A percentile compares a stretch with the other conserved stretches of the same genome.
Evolutionary conservation across 2,888 invertebrate genomes (phyloP).

Genomic region (Ceriagrion tenellum): DNA sequence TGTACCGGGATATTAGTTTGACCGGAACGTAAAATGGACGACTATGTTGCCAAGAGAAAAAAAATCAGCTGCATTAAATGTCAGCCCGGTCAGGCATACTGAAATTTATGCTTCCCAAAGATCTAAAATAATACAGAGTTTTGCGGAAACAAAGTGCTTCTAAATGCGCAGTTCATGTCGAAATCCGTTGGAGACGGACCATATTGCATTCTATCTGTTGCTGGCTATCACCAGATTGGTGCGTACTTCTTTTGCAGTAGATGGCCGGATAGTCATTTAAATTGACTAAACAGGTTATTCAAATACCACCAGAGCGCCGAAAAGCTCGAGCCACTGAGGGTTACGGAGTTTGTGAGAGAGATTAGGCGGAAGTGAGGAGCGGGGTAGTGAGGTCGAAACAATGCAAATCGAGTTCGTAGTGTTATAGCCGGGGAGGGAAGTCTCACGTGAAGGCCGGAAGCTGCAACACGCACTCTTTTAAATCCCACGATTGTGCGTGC

Average conservation of each 20-base stretch:
- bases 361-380: constrained; percentile 34
- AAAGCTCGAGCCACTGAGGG: neutral
- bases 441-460: constrained; percentile 39
- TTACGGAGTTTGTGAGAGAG: neutral
- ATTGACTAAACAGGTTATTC: neutral
- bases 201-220: too few relatives aligned
- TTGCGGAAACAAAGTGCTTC: too few relatives aligned
- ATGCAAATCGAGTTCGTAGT: constrained; percentile 24
- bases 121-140: too few relatives aligned
- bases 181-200: too few relatives aligned
- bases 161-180: too few relatives aligned
- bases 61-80: too few relatives aligned
- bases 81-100: too few relatives aligned
- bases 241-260: neutral
- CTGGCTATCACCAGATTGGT: neutral
- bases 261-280: neutral
- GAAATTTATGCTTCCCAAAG: too few relatives aligned
- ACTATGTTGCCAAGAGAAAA: too few relatives aligned
- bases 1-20: too few relatives aligned
- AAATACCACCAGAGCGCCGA: neutral
- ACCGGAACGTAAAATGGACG: too few relatives aligned
- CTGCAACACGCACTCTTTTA: neutral
- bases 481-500: neutral
- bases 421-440: neutral
- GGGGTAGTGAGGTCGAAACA: neutral